These are phyloP conservation scores for Polia nebulosa DNA, from an alignment of 2,888 invertebrate genomes.

Conservation along the genomic window DNA sequence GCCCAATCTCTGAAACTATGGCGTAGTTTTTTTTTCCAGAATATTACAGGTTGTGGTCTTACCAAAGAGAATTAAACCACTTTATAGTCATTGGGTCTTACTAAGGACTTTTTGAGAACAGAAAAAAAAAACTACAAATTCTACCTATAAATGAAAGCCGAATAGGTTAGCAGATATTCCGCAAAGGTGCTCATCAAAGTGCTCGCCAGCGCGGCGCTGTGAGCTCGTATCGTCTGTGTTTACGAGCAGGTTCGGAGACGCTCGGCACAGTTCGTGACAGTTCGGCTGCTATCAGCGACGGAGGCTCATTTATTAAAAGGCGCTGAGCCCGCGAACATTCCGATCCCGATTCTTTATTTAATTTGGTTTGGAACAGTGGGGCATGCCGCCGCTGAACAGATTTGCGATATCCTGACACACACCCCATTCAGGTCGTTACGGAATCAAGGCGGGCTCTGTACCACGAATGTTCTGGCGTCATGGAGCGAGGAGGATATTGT, in stretches of 20 bases:
- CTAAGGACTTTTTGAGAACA: too few species aligned
- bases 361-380: constrained; percentile 8
- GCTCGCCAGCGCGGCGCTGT: not conserved
- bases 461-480: not conserved
- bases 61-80: too few species aligned
- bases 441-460: not conserved
- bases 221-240: not conserved
- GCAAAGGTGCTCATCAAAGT: not conserved
- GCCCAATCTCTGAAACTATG: not conserved
- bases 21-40: too few species aligned
- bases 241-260: not conserved
- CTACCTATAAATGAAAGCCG: not conserved
- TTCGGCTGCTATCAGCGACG: not conserved
- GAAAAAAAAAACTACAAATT: too few species aligned
- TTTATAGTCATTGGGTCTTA: too few species aligned
- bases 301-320: constrained; percentile 32
- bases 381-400: not conserved
- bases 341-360: constrained; percentile 5
- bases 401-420: constrained; percentile 13
- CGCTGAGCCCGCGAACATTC: constrained; percentile 21
- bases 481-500: too few species aligned
- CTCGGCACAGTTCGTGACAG: not conserved
- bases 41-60: too few species aligned
- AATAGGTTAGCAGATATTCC: too few species aligned
- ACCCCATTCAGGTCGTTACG: not conserved